A percentile compares a stretch with the other conserved stretches of the same genome.
These are phyloP conservation scores for Mesochorus sp. DNA, from an alignment of 2,888 invertebrate genomes.

Conservation along the genomic window DNA sequence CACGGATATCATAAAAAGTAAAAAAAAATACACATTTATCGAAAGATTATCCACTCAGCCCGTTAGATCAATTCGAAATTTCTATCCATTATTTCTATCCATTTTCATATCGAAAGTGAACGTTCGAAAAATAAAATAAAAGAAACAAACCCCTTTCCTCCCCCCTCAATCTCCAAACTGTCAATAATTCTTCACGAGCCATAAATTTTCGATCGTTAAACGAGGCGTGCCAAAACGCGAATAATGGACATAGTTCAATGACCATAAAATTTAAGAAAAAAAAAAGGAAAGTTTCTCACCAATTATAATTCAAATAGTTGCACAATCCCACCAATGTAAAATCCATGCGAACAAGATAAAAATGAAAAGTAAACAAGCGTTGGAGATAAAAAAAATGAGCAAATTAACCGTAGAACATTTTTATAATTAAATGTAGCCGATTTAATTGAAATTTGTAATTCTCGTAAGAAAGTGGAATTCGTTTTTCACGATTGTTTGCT, in stretches of 20 bases:
- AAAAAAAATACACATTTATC: not conserved
- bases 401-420: no score
- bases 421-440: not conserved
- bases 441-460: not conserved
- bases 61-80: not conserved
- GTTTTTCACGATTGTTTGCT: no score
- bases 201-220: constrained; percentile 12
- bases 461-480: not conserved
- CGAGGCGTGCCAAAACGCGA: constrained; percentile 57
- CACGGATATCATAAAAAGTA: not conserved
- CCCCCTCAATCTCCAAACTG: not conserved
- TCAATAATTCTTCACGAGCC: constrained; percentile 39
- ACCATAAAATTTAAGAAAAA: constrained; percentile 67
- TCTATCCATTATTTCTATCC: not conserved
- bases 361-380: not conserved
- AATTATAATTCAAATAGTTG: constrained; percentile 62
- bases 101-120: constrained; percentile 21
- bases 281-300: constrained; percentile 66
- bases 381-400: not conserved
- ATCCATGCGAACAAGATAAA: constrained; percentile 19
- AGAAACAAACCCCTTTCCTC: not conserved
- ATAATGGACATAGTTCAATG: constrained; percentile 67
- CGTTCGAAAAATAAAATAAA: not conserved
- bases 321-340: constrained; percentile 62
- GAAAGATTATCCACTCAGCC: constrained; percentile 21